These are phyloP conservation scores for Agonopterix alstromeriana DNA, from an alignment of 2,888 invertebrate species.

Conservation along the genomic window DNA sequence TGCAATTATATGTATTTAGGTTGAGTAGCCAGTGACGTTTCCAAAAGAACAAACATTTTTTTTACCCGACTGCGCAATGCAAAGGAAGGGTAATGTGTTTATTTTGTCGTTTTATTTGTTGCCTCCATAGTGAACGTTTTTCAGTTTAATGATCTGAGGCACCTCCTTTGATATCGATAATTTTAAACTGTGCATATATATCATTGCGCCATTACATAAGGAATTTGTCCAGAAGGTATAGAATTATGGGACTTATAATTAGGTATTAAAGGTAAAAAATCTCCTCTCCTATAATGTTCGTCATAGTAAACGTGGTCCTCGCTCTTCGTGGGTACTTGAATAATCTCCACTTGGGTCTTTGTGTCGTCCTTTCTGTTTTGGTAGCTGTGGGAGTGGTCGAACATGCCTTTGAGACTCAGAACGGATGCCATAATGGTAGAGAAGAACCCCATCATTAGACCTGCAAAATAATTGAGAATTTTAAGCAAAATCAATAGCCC, in stretches of 20 bases:
- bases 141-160: too few relatives aligned
- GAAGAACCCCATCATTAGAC: conserved; percentile 62
- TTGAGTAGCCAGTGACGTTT: too few relatives aligned
- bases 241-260: not conserved
- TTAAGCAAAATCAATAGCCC: not conserved
- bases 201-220: too few relatives aligned
- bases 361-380: conserved; percentile 53
- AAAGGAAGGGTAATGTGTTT: too few relatives aligned
- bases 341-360: conserved; percentile 57
- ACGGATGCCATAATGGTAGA: conserved; percentile 78
- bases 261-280: conserved; percentile 21
- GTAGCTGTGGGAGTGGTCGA: conserved; percentile 44
- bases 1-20: too few relatives aligned
- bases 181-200: too few relatives aligned
- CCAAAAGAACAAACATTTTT: too few relatives aligned
- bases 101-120: too few relatives aligned
- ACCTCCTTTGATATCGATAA: too few relatives aligned
- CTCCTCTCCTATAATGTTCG: conserved; percentile 47
- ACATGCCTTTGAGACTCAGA: conserved; percentile 76
- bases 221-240: too few relatives aligned
- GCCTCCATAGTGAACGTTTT: too few relatives aligned
- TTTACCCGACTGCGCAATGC: too few relatives aligned
- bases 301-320: conserved; percentile 60
- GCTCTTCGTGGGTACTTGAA: conserved; percentile 53
- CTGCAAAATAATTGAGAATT: conserved; percentile 23